A percentile compares a stretch with the other conserved stretches of the same genome.
phyloP scores from a whole-genome alignment of 2,888 invertebrate genomes.

The Lobophora halterata region DNA sequence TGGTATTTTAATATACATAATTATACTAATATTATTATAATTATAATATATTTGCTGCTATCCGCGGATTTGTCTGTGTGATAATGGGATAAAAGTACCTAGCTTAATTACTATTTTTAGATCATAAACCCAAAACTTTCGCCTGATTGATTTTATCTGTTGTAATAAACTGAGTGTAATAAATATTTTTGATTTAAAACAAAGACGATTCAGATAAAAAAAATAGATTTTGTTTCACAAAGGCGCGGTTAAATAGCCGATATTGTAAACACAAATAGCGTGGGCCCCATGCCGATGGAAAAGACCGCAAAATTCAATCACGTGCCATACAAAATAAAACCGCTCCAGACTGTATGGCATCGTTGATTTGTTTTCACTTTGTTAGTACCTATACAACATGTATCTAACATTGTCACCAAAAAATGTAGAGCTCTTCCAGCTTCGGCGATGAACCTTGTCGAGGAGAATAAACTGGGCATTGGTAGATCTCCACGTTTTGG shows the following conservation, averaged over 20 bases:
- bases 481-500: constrained; percentile 39
- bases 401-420: constrained; percentile 45
- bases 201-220: too few species aligned
- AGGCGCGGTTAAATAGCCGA: background rate
- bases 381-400: constrained; percentile 47
- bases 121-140: too few species aligned
- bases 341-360: constrained; percentile 56
- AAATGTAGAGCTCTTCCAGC: constrained; percentile 36
- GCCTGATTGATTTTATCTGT: too few species aligned
- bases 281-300: constrained; percentile 50
- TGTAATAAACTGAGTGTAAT: too few species aligned
- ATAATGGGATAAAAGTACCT: too few species aligned
- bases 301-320: constrained; percentile 75
- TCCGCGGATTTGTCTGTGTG: too few species aligned
- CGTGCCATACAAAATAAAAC: constrained; percentile 74
- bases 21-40: too few species aligned
- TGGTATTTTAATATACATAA: too few species aligned
- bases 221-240: too few species aligned
- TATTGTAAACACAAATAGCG: constrained; percentile 6
- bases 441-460: constrained; percentile 12
- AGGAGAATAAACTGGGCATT: constrained; percentile 27
- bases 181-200: too few species aligned
- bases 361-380: constrained; percentile 71
- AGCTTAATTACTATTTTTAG: too few species aligned
- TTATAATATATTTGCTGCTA: too few species aligned